Base-by-base conservation (phyloP, 1,140 invertebrate species). In the Dinoponera quadriceps region DNA sequence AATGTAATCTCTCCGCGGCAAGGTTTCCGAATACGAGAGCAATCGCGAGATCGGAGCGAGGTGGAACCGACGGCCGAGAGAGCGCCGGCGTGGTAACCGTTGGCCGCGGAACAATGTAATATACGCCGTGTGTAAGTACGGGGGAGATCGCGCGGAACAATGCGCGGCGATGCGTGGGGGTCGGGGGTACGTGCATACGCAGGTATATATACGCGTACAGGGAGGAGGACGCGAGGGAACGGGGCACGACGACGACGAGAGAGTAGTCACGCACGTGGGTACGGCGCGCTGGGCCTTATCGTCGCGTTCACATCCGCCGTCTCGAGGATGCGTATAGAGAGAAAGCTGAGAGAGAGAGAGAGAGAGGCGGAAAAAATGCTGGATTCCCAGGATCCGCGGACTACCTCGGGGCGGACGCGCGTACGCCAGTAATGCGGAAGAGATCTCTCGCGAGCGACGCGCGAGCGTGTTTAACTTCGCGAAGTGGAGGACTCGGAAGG, bases 251-350 rank as follows among this genome's bases (percentile, higher is more conserved):
- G 27, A 63, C 38, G 59, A 60, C 20, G 33, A 20, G 20, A 88
- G 85, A 91, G 90, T 44, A 92, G 90, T 92, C 91, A 92, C 91
- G 91, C 91, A 92, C 90, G 90, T 89, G 88, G 33, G 44, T 22
- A 33, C 55, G 69, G 69, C 57, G 18, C 74, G 84, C 84, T 77
- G 85, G 85, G 89, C 77, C 91, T 91, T 92, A 91, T 92, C 91
- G 89, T 92, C 90, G 91, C 88, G 91, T 91, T 92, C 90, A 91
- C 91, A 92, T 92, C 91, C 90, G 91, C 91, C 84, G 85, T 87
- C 88, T 84, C 91, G 85, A 86, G 89, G 91, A 91, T 90, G 88
- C 91, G 87, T 85, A 91, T 85, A 88, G 85, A 90, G 90, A 90
- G 90, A 92, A 91, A 91, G 90, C 88, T 48, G 81, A 44, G 84